These are phyloP conservation scores for Nesogale talazaci DNA, from an alignment of 2,113 vertebrate species.

Conservation along the genomic window DNA sequence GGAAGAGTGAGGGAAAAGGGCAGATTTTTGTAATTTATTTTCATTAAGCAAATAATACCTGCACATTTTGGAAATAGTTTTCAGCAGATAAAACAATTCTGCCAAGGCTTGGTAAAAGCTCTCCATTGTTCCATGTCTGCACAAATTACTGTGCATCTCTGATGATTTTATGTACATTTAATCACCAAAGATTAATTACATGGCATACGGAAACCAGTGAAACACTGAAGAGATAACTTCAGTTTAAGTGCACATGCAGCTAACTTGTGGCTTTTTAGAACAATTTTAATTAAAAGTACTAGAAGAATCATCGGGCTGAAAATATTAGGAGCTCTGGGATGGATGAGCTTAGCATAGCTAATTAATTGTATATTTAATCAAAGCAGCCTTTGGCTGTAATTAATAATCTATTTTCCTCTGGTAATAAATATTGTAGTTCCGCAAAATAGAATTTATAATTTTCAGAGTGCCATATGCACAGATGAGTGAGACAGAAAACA, in stretches of 20 bases:
- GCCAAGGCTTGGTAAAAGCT: slow-evolving; percentile 80
- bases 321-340: slow-evolving; percentile 87
- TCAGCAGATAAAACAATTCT: slow-evolving; percentile 81
- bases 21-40: slow-evolving; percentile 77
- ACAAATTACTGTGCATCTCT: slow-evolving; percentile 85
- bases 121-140: slow-evolving; percentile 83
- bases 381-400: slow-evolving; percentile 88
- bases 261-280: slow-evolving; percentile 87
- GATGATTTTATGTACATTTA: slow-evolving; percentile 87
- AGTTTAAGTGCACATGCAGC: slow-evolving; percentile 85
- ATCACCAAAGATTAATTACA: slow-evolving; percentile 90
- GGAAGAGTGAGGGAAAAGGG: not conserved
- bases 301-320: slow-evolving; percentile 87
- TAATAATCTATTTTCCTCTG: slow-evolving; percentile 88
- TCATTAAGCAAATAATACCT: slow-evolving; percentile 83
- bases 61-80: slow-evolving; percentile 82
- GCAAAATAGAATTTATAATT: slow-evolving; percentile 85
- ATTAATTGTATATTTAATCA: slow-evolving; percentile 91
- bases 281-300: slow-evolving; percentile 90
- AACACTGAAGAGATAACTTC: slow-evolving; percentile 86
- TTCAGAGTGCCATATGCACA: slow-evolving; percentile 71
- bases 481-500: slow-evolving; percentile 69
- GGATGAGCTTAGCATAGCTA: slow-evolving; percentile 87
- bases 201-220: slow-evolving; percentile 83
- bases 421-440: slow-evolving; percentile 85